phyloP scores from a whole-genome alignment of 2,888 invertebrate species.

The Nephrotoma guestfalica region DNA sequence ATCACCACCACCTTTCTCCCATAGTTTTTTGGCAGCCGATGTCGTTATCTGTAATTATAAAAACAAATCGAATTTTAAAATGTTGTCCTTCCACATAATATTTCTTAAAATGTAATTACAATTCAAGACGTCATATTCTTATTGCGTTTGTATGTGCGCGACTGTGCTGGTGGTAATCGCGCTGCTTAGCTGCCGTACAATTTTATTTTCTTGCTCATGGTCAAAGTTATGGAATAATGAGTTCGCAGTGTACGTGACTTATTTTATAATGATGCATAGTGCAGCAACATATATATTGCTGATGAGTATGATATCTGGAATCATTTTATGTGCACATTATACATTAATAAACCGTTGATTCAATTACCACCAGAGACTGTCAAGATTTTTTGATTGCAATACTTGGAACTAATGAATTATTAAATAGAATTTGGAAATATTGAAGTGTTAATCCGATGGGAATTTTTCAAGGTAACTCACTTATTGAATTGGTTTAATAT shows the following conservation, averaged over 20 bases:
- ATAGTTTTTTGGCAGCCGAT: conserved; percentile 85
- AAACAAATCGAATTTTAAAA: conserved; percentile 9
- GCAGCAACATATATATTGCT: neutral
- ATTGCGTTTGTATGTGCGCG: neutral
- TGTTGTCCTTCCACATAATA: neutral
- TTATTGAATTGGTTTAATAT: too few relatives aligned
- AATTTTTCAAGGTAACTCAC: too few relatives aligned
- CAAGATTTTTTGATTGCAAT: too few relatives aligned
- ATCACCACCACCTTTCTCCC: conserved; percentile 65
- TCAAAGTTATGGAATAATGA: neutral
- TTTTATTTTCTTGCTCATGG: neutral
- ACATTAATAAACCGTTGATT: too few relatives aligned
- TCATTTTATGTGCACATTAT: too few relatives aligned
- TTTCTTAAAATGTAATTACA: neutral
- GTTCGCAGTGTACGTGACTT: neutral
- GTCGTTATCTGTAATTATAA: conserved; percentile 66
- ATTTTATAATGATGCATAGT: neutral
- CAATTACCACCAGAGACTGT: too few relatives aligned
- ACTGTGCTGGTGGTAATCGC: neutral
- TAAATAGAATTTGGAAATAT: too few relatives aligned
- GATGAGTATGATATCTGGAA: neutral
- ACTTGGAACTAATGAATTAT: too few relatives aligned
- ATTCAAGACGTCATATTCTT: neutral
- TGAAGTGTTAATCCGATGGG: too few relatives aligned
- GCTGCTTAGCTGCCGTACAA: neutral